phyloP scores from a whole-genome alignment of 2,888 invertebrate species.

The Lasioglossum lativentre region DNA sequence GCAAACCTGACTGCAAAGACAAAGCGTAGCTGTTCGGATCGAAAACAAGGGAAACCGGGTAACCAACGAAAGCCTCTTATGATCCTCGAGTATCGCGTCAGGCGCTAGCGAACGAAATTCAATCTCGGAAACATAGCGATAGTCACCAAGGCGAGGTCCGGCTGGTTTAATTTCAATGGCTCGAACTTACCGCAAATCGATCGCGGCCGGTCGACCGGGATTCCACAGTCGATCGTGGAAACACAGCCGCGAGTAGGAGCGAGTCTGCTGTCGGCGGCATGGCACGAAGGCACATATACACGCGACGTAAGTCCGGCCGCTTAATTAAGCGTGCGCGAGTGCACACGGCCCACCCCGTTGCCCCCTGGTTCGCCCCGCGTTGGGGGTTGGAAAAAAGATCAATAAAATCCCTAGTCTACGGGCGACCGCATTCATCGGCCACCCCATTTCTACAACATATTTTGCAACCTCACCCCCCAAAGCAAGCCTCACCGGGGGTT shows the following conservation, averaged over 20 bases:
- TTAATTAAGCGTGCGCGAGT: slow-evolving; percentile 72
- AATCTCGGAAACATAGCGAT: slow-evolving; percentile 34
- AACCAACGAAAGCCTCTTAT: not conserved
- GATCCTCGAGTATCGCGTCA: not conserved
- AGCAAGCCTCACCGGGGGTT: slow-evolving; percentile 42
- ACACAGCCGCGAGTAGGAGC: slow-evolving; percentile 26
- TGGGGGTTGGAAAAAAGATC: slow-evolving; percentile 78
- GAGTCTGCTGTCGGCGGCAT: slow-evolving; percentile 6
- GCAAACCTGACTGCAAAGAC: not conserved
- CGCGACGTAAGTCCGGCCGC: slow-evolving; percentile 68
- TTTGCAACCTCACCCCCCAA: slow-evolving; percentile 76
- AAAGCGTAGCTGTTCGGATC: not conserved
- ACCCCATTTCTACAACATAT: slow-evolving; percentile 82
- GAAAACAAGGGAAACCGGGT: not conserved
- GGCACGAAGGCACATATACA: slow-evolving; percentile 3
- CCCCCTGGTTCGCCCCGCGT: slow-evolving; percentile 25
- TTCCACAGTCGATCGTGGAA: slow-evolving; percentile 52
- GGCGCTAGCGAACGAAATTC: slow-evolving; percentile 31
- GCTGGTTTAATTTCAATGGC: slow-evolving; percentile 53
- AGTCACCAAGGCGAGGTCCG: not conserved
- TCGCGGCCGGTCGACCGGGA: slow-evolving; percentile 47
- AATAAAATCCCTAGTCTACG: slow-evolving; percentile 83
- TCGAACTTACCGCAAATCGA: slow-evolving; percentile 56
- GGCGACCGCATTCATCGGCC: slow-evolving; percentile 82
- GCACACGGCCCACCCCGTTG: slow-evolving; percentile 35